phyloP scores from a whole-genome alignment of 2,113 vertebrate genomes.

The Hystrix cristata region DNA sequence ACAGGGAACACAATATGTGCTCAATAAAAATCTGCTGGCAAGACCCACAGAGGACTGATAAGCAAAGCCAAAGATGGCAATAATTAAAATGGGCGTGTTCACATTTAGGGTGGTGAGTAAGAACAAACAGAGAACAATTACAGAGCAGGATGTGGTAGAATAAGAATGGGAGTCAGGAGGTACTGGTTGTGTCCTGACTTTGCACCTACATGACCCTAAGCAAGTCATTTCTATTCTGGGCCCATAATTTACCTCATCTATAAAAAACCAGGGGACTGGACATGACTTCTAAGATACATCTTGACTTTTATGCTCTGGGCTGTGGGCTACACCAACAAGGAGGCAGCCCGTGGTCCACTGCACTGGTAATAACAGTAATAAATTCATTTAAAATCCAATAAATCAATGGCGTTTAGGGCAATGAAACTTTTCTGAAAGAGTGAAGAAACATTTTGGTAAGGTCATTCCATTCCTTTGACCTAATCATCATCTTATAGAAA shows the following conservation, averaged over 20 bases:
- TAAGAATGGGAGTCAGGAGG: not conserved
- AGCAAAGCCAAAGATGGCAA: conserved; percentile 39
- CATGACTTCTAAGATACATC: not conserved
- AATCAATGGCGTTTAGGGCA: not conserved
- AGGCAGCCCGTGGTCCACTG: not conserved
- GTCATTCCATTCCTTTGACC: conserved; percentile 53
- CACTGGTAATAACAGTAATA: not conserved
- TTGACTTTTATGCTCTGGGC: conserved; percentile 6
- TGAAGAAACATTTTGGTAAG: conserved; percentile 43
- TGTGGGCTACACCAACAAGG: not conserved
- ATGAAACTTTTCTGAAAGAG: not conserved
- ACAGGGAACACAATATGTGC: not conserved
- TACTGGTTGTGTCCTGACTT: not conserved
- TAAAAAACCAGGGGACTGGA: conserved; percentile 27
- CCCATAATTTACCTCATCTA: not conserved
- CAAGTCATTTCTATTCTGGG: conserved; percentile 27
- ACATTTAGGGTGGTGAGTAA: conserved; percentile 15
- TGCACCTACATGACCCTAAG: not conserved
- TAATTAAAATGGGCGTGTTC: not conserved
- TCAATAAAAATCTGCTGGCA: conserved; percentile 11
- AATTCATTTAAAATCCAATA: conserved; percentile 49
- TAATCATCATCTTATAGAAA: conserved; percentile 44
- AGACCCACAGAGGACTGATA: not conserved
- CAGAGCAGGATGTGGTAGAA: not conserved
- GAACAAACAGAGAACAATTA: conserved; percentile 48